Evolutionary conservation across 2,888 invertebrate genomes (phyloP).

Genomic region (Ochropleura leucogaster): DNA sequence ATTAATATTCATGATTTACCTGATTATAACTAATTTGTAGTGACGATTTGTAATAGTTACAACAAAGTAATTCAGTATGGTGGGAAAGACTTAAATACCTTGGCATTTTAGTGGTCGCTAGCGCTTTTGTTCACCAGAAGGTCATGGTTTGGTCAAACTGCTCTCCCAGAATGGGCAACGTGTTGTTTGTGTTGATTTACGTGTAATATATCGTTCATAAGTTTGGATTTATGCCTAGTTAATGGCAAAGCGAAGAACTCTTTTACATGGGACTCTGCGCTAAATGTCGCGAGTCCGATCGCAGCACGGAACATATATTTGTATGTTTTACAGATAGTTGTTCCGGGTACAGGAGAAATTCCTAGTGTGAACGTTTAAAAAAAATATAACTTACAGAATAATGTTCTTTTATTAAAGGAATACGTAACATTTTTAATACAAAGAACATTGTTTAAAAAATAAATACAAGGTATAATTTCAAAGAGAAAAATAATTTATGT

Average conservation of each 20-base stretch:
- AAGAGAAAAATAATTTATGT: no score
- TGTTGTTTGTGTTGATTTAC: neutral
- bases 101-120: no score
- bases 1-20: constrained; percentile 5
- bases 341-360: no score
- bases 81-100: neutral
- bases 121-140: neutral
- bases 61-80: neutral
- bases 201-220: neutral
- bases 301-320: no score
- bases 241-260: neutral
- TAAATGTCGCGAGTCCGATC: no score
- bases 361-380: no score
- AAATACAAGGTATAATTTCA: no score
- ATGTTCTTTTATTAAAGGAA: no score
- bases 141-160: neutral
- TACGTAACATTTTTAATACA: no score
- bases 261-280: neutral
- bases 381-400: no score
- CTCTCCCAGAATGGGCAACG: neutral
- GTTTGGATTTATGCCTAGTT: neutral
- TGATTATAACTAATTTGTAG: neutral
- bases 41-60: neutral
- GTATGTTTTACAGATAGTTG: no score
- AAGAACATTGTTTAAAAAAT: no score